A percentile compares a stretch with the other conserved stretches of the same genome.
These are phyloP conservation scores for Mylabris sibirica DNA, from an alignment of 2,888 invertebrate genomes.

Conservation along the genomic window DNA sequence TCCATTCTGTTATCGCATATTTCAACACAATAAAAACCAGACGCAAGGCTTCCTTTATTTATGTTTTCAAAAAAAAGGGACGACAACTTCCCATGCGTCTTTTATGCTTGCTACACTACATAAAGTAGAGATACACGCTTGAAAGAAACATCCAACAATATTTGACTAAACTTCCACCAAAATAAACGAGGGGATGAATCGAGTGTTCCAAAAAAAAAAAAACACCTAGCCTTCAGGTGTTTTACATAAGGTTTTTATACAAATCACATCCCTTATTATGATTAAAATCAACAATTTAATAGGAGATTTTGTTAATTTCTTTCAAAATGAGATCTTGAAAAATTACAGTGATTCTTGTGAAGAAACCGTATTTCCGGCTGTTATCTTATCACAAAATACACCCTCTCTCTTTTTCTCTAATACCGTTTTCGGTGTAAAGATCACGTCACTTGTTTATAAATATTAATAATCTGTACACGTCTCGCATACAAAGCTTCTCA, in stretches of 20 bases:
- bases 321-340: slow-evolving; percentile 18
- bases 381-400: slow-evolving; percentile 13
- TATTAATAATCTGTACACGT: slow-evolving; percentile 39
- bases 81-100: slow-evolving; percentile 19
- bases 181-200: not conserved
- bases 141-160: slow-evolving; percentile 15
- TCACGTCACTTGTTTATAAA: slow-evolving; percentile 37
- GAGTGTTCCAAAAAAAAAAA: not conserved
- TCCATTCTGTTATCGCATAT: slow-evolving; percentile 12
- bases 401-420: slow-evolving; percentile 15
- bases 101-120: slow-evolving; percentile 19
- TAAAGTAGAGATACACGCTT: slow-evolving; percentile 18
- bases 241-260: not conserved
- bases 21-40: slow-evolving; percentile 25
- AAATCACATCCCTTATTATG: not conserved
- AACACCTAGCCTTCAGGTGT: not conserved
- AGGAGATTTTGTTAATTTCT: not conserved
- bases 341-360: slow-evolving; percentile 19
- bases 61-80: slow-evolving; percentile 16
- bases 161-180: not conserved
- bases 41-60: slow-evolving; percentile 22
- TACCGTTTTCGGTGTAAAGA: slow-evolving; percentile 29
- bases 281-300: too few species aligned
- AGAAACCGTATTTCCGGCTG: slow-evolving; percentile 7
- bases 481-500: slow-evolving; percentile 32